A percentile compares a stretch with the other conserved stretches of the same genome.
Conservation (phyloP, 1,140 invertebrate genomes). For the Cardiocondyla obscurior region DNA sequence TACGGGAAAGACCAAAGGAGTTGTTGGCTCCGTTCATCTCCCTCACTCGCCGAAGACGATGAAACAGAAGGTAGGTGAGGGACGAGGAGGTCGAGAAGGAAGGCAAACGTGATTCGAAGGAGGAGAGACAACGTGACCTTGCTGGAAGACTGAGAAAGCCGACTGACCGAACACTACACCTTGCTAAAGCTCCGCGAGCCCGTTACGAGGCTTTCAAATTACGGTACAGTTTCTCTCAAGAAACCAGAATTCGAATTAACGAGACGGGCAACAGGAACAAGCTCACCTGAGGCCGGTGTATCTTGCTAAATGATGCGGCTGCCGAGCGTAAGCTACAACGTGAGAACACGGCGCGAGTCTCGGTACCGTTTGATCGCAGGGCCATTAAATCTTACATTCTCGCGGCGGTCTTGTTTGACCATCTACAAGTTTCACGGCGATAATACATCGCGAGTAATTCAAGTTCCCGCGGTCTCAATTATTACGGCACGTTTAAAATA, state of each 20-base stretch:
- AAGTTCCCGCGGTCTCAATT: background rate
- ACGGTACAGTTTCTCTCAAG: slow-evolving; percentile 80
- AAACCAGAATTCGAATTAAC: slow-evolving; percentile 76
- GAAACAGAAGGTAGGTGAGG: slow-evolving; percentile 13
- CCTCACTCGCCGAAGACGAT: slow-evolving; percentile 47
- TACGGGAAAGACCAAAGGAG: slow-evolving; percentile 80
- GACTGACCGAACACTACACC: slow-evolving; percentile 73
- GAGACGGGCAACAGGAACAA: slow-evolving; percentile 66
- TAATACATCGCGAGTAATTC: background rate
- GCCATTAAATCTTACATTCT: slow-evolving; percentile 26
- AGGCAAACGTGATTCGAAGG: background rate
- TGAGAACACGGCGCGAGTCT: background rate
- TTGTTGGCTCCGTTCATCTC: slow-evolving; percentile 68
- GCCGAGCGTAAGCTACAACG: slow-evolving; percentile 13
- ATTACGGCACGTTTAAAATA: background rate
- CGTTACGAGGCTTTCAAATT: slow-evolving; percentile 80
- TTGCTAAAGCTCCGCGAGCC: slow-evolving; percentile 66
- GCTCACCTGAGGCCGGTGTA: slow-evolving; percentile 63
- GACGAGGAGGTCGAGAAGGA: background rate
- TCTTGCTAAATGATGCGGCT: slow-evolving; percentile 43
- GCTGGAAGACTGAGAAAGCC: slow-evolving; percentile 64
- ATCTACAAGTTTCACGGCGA: background rate
- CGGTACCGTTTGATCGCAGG: background rate
- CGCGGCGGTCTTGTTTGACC: slow-evolving; percentile 7
- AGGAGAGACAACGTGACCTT: slow-evolving; percentile 63